Conservation (phyloP, 1,140 invertebrate genomes). For the Pachyrhynchus sulphureomaculatus region DNA sequence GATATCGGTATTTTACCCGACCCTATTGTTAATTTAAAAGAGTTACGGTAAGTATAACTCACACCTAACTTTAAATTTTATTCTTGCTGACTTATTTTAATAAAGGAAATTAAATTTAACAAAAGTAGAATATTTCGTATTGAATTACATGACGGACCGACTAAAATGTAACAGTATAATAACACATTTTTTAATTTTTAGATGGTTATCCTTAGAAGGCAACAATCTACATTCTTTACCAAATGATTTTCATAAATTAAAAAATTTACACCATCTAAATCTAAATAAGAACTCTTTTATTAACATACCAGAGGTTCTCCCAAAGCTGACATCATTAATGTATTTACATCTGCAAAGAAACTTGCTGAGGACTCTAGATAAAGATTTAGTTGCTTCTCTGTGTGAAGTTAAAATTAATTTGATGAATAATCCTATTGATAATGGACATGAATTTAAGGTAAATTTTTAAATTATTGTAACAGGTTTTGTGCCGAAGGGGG, state of each 20-base stretch:
- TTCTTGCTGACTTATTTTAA: too few species aligned
- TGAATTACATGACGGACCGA: too few species aligned
- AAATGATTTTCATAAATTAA: conserved; percentile 53
- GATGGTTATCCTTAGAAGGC: conserved; percentile 62
- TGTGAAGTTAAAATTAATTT: conserved; percentile 37
- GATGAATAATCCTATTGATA: conserved; percentile 29
- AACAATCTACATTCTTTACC: conserved; percentile 58
- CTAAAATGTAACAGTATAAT: too few species aligned
- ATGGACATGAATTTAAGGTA: conserved; percentile 22
- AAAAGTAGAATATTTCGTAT: too few species aligned
- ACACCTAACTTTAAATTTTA: conserved; percentile 6
- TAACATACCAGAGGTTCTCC: conserved; percentile 54
- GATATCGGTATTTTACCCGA: conserved; percentile 56
- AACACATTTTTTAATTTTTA: conserved; percentile 41
- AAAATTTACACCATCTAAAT: conserved; percentile 59
- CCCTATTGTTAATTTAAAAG: conserved; percentile 54
- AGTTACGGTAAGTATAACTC: conserved; percentile 52
- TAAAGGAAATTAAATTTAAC: too few species aligned
- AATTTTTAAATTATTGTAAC: too few species aligned
- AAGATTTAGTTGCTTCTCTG: conserved; percentile 47
- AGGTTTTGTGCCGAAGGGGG: too few species aligned
- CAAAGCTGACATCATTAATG: conserved; percentile 55
- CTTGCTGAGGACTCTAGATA: conserved; percentile 46
- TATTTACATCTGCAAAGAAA: conserved; percentile 60
- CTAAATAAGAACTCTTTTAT: conserved; percentile 56